Conservation (phyloP, 2,797 vertebrate genomes). For the Chloroceryle amazona region DNA sequence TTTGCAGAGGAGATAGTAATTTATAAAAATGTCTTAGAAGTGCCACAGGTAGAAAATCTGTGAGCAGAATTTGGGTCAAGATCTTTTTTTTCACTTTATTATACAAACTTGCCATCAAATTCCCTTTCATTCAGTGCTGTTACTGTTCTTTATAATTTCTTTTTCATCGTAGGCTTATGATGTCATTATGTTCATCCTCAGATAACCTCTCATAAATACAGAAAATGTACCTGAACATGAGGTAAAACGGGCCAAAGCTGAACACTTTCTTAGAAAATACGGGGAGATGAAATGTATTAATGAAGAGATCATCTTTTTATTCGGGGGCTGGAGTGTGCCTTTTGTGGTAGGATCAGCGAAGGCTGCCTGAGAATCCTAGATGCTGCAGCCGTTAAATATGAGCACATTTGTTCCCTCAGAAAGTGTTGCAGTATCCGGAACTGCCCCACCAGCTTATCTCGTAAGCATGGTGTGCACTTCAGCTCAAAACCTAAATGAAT, state of each 20-base stretch:
- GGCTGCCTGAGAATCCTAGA: neutral
- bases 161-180: conserved; percentile 20
- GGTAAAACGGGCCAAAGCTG: neutral
- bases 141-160: neutral
- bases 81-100: neutral
- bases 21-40: neutral
- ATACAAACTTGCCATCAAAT: neutral
- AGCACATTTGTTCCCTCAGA: neutral
- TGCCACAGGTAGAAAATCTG: neutral
- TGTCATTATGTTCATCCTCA: neutral
- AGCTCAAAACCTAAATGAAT: neutral
- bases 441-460: neutral
- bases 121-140: neutral
- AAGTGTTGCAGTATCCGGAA: neutral
- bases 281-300: neutral
- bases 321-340: neutral
- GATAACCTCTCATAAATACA: neutral
- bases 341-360: neutral
- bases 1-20: neutral
- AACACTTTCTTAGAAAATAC: neutral
- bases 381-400: neutral
- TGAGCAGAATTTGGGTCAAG: neutral
- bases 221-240: neutral
- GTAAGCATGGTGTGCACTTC: neutral
- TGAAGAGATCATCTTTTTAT: neutral